phyloP scores from a whole-genome alignment of 2,888 invertebrate genomes.

The Tenthredo scrophulariae region DNA sequence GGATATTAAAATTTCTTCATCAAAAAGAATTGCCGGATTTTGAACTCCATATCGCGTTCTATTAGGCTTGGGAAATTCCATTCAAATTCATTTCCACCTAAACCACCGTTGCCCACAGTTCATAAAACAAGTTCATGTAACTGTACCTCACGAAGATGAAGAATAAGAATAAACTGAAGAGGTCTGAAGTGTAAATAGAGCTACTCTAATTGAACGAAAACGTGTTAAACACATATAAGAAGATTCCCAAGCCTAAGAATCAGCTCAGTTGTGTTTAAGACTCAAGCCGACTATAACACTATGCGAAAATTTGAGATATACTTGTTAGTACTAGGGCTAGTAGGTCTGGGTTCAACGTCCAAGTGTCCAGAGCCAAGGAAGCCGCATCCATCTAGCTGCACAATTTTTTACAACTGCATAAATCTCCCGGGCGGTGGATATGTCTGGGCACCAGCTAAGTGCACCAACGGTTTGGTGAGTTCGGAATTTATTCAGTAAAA shows the following conservation, averaged over 20 bases:
- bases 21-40: neutral
- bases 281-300: neutral
- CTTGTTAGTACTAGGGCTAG: conserved; percentile 35
- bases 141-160: conserved; percentile 59
- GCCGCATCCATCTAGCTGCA: conserved; percentile 71
- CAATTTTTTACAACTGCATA: conserved; percentile 72
- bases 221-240: conserved; percentile 66
- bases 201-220: conserved; percentile 61
- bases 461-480: conserved; percentile 72
- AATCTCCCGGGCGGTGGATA: conserved; percentile 70
- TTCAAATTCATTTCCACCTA: neutral
- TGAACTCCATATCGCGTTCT: neutral
- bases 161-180: conserved; percentile 50
- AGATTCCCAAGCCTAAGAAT: conserved; percentile 56
- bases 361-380: conserved; percentile 71
- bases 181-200: conserved; percentile 64
- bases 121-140: conserved; percentile 59
- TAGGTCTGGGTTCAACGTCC: conserved; percentile 59
- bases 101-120: neutral
- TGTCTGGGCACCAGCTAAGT: conserved; percentile 73
- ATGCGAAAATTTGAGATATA: conserved; percentile 11
- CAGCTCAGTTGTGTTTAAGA: neutral
- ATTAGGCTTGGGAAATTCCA: neutral
- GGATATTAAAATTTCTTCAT: neutral
- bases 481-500: neutral